Conservation (phyloP, 2,888 invertebrate genomes). For the Leucoptera coffeella region DNA sequence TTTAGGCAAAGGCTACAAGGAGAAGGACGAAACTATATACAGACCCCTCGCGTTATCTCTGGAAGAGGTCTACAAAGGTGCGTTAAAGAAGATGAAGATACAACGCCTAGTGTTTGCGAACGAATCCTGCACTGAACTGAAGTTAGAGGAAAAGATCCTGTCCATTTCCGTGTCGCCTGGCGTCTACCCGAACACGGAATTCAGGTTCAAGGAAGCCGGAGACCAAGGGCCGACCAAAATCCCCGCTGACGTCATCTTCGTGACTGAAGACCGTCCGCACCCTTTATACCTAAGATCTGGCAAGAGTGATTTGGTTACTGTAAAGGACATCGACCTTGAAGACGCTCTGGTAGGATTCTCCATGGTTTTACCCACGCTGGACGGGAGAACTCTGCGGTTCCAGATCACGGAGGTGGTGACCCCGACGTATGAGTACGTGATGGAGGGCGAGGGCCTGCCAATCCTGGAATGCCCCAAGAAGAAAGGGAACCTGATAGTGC, state of each 20-base stretch:
- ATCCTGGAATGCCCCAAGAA: slow-evolving; percentile 52
- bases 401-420: slow-evolving; percentile 66
- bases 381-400: slow-evolving; percentile 60
- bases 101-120: slow-evolving; percentile 63
- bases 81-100: slow-evolving; percentile 79
- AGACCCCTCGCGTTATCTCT: slow-evolving; percentile 43
- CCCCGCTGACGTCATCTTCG: slow-evolving; percentile 70
- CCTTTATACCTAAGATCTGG: slow-evolving; percentile 59
- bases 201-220: slow-evolving; percentile 71
- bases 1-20: slow-evolving; percentile 56
- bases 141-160: slow-evolving; percentile 65
- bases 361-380: slow-evolving; percentile 62
- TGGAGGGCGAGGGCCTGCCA: slow-evolving; percentile 71
- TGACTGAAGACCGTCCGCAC: slow-evolving; percentile 66
- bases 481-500: slow-evolving; percentile 64
- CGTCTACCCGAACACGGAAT: slow-evolving; percentile 64
- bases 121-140: slow-evolving; percentile 55
- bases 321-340: slow-evolving; percentile 53
- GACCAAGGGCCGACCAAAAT: slow-evolving; percentile 70
- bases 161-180: slow-evolving; percentile 72
- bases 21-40: slow-evolving; percentile 47
- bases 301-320: slow-evolving; percentile 58
- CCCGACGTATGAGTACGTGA: slow-evolving; percentile 61
- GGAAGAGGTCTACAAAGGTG: slow-evolving; percentile 62
- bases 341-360: slow-evolving; percentile 68